These are phyloP conservation scores for Propithecus perrieri DNA, from an alignment of 2,797 vertebrate genomes.

Conservation along the genomic window DNA sequence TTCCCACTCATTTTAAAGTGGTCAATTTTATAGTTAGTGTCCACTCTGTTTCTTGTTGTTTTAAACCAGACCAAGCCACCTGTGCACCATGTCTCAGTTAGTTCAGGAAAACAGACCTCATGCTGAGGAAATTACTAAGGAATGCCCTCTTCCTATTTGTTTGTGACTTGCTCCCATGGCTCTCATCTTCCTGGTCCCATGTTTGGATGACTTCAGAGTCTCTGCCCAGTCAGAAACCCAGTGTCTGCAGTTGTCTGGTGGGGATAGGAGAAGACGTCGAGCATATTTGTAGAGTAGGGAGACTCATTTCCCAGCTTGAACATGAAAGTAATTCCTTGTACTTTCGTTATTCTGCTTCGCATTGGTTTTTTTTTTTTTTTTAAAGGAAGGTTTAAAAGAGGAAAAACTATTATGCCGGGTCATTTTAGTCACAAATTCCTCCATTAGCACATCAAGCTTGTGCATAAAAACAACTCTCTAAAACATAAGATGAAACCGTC, in stretches of 20 bases:
- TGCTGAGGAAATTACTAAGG: background rate
- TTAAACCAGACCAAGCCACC: background rate
- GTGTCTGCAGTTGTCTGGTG: background rate
- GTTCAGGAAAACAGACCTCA: conserved; percentile 13
- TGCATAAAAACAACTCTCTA: background rate
- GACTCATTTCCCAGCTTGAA: background rate
- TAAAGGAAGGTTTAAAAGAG: background rate
- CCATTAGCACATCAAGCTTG: background rate
- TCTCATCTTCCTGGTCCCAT: background rate
- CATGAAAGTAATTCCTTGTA: conserved; percentile 21
- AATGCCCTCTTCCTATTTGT: background rate
- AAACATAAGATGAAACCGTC: background rate
- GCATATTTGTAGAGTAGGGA: background rate
- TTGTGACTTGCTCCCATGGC: background rate
- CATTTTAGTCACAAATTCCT: conserved; percentile 29
- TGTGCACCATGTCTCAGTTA: background rate
- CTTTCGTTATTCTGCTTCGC: background rate
- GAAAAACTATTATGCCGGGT: background rate
- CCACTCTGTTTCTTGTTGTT: conserved; percentile 3
- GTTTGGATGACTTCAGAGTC: background rate
- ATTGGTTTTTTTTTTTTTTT: background rate
- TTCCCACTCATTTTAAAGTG: background rate
- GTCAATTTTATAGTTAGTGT: background rate
- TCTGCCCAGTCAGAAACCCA: background rate
- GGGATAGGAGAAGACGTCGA: background rate